A percentile compares a stretch with the other conserved stretches of the same genome.
These are phyloP conservation scores for Sarcophaga peregrina DNA, from an alignment of 1,140 invertebrate species.

Conservation along the genomic window DNA sequence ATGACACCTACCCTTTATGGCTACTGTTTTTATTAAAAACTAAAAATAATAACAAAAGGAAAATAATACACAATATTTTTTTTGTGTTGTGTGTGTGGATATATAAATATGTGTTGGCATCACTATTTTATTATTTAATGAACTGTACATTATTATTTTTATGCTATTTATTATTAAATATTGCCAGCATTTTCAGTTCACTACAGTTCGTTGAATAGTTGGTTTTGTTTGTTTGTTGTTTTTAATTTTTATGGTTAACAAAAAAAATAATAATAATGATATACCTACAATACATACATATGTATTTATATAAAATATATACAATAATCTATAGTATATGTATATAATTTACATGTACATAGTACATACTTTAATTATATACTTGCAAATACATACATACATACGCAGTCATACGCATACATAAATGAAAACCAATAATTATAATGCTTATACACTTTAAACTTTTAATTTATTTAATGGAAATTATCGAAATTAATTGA, in stretches of 20 bases:
- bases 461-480: constrained; percentile 27
- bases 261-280: neutral
- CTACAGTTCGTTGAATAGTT: too few relatives aligned
- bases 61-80: neutral
- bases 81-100: neutral
- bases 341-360: too few relatives aligned
- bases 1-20: too few relatives aligned
- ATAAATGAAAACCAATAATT: constrained; percentile 16
- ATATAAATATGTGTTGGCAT: neutral
- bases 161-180: constrained; percentile 23
- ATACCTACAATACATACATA: neutral
- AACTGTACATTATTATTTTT: constrained; percentile 27
- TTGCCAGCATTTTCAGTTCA: neutral
- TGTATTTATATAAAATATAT: too few relatives aligned
- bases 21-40: too few relatives aligned
- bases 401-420: too few relatives aligned
- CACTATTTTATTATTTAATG: constrained; percentile 24
- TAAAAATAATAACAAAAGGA: too few relatives aligned
- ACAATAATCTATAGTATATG: too few relatives aligned
- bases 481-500: constrained; percentile 27
- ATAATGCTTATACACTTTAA: constrained; percentile 27
- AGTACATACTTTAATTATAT: too few relatives aligned
- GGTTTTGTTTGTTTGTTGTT: neutral
- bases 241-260: neutral
- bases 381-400: too few relatives aligned